phyloP scores from a whole-genome alignment of 2,888 invertebrate genomes.

The Microctonus hyperodae region DNA sequence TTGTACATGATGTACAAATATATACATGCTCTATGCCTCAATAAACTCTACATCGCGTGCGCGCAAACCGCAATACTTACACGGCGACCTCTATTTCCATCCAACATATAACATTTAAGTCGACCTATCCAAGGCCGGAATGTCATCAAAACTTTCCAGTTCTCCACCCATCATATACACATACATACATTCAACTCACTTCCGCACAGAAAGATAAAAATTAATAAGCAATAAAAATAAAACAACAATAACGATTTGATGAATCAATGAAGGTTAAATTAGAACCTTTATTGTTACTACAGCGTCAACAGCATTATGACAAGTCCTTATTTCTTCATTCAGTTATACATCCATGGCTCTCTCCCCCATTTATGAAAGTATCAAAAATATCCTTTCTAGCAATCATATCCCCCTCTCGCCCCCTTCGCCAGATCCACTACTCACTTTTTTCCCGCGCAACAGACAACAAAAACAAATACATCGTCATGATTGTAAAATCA shows the following conservation, averaged over 20 bases:
- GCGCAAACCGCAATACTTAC: background rate
- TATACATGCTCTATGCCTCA: too few relatives aligned
- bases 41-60: conserved; percentile 7
- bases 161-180: background rate
- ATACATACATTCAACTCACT: background rate
- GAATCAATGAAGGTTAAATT: conserved; percentile 50
- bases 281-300: conserved; percentile 57
- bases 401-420: conserved; percentile 49
- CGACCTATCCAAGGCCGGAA: background rate
- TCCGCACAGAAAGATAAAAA: too few relatives aligned
- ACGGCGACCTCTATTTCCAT: conserved; percentile 1
- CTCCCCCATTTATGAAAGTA: conserved; percentile 66
- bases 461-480: conserved; percentile 58
- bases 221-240: background rate
- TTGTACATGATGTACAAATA: too few relatives aligned
- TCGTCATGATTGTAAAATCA: conserved; percentile 56
- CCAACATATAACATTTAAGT: conserved; percentile 12
- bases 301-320: conserved; percentile 56
- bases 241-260: background rate
- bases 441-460: conserved; percentile 45
- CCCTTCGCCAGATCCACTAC: too few relatives aligned
- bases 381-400: conserved; percentile 68
- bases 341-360: conserved; percentile 54
- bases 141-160: background rate
- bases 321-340: conserved; percentile 53